Evolutionary conservation across 2,797 vertebrate genomes (phyloP).

Genomic region (Lycodopsis pacificus): DNA sequence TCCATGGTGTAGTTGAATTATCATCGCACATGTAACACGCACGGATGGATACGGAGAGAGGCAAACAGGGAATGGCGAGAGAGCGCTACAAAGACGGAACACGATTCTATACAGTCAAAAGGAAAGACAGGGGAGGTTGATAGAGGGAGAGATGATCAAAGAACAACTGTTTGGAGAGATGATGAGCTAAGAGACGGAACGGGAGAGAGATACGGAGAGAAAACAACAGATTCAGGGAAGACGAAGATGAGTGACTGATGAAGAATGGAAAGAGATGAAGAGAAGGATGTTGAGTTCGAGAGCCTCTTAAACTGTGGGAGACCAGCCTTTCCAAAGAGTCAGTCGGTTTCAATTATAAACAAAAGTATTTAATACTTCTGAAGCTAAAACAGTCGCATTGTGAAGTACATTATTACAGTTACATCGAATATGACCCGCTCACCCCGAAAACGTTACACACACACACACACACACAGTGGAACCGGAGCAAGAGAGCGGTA

Average conservation of each 20-base stretch:
- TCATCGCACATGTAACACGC: background rate
- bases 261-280: conserved; percentile 1
- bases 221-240: conserved; percentile 8
- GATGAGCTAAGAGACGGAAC: background rate
- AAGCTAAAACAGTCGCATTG: too few relatives aligned
- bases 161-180: background rate
- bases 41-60: background rate
- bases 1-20: background rate
- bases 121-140: background rate
- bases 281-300: too few relatives aligned
- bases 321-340: too few relatives aligned
- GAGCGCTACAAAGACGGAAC: background rate
- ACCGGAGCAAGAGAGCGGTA: too few relatives aligned
- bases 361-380: too few relatives aligned
- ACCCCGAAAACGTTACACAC: too few relatives aligned
- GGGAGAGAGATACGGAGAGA: background rate
- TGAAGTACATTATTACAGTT: too few relatives aligned
- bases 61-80: background rate
- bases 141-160: background rate
- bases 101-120: background rate
- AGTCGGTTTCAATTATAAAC: too few relatives aligned
- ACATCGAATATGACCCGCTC: too few relatives aligned
- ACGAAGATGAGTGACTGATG: conserved; percentile 7
- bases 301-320: too few relatives aligned
- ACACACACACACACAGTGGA: too few relatives aligned